These are phyloP conservation scores for Lasioglossum malachurum DNA, from an alignment of 2,888 invertebrate genomes.

Conservation along the genomic window DNA sequence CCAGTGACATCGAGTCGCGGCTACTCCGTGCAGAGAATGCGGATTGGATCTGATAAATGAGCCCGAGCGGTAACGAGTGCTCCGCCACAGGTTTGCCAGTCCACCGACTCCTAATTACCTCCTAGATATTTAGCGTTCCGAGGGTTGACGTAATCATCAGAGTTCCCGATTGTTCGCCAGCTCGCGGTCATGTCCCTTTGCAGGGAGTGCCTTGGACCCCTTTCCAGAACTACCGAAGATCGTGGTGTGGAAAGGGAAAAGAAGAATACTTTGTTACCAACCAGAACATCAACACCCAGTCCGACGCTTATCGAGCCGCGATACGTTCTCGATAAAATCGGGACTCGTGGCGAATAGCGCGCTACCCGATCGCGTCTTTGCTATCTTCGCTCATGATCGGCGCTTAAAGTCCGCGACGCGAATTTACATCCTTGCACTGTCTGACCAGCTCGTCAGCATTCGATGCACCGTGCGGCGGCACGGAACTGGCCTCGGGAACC, in stretches of 20 bases:
- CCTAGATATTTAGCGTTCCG: not conserved
- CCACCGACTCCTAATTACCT: slow-evolving; percentile 34
- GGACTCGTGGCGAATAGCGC: slow-evolving; percentile 55
- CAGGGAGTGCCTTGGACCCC: not conserved
- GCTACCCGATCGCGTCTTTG: slow-evolving; percentile 46
- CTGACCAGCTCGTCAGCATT: slow-evolving; percentile 16
- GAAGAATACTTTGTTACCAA: not conserved
- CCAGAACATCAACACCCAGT: slow-evolving; percentile 57
- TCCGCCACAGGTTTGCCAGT: slow-evolving; percentile 1
- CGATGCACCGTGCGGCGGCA: not conserved
- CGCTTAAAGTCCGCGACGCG: slow-evolving; percentile 64
- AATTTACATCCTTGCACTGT: slow-evolving; percentile 66
- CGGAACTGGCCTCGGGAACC: slow-evolving; percentile 1
- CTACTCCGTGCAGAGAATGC: slow-evolving; percentile 57
- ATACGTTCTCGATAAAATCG: slow-evolving; percentile 71
- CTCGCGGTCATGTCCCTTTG: not conserved
- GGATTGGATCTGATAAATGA: slow-evolving; percentile 52
- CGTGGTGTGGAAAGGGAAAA: not conserved
- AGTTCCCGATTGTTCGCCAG: not conserved
- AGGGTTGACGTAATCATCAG: not conserved
- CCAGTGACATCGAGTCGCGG: slow-evolving; percentile 48
- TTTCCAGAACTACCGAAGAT: not conserved
- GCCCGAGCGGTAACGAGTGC: slow-evolving; percentile 2
- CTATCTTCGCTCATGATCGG: slow-evolving; percentile 70
- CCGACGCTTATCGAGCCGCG: slow-evolving; percentile 58